Base-by-base conservation (phyloP, 2,797 vertebrate genomes). In the Brachymystax lenok region DNA sequence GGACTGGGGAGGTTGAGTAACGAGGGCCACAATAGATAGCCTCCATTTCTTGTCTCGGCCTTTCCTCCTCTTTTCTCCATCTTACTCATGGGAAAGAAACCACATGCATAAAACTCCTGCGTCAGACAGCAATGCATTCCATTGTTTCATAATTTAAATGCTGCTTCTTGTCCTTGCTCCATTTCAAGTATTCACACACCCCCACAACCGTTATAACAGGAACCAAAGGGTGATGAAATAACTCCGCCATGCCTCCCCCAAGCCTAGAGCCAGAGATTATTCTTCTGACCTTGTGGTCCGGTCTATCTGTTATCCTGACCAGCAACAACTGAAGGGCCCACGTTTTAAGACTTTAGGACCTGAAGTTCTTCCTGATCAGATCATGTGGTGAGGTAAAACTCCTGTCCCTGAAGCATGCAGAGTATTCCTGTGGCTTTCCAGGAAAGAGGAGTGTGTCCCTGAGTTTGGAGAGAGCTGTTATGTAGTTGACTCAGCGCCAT, bases 401-500 rank as follows among this genome's bases (percentile, higher is more conserved):
- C 19, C n/a, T 8, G 56, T 59, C 3, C 56, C 19, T 59, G 54
- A 4, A 82, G 76, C 24, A 59, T 83, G 80, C 80, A 80, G 78
- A 79, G 76, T 40, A 72, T 73, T 86, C 77, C 82, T 76, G 83
- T 59, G 66, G 61, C 73, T 81, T 92, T 92, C 91, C 85, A 80
- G 89, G 90, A 91, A 91, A 90, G 78, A 80, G 35, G 69, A 85
- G 76, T 80, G 17, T 7, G 28, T 17, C 14, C 12, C 78, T 83
- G 82, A 85, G 88, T 88, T 82, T 77, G 83, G n/a, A 59, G 14
- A 59, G 7, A 87, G 86, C 79, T 77, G 78, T 86, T 89, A 46
- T 46, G 40, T 46, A 46, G 16, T 88, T 87, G 84, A 88, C 79
- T 87, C 86, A 78, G 83, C 85, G 82, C 88, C 85, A 88, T 82